phyloP scores from a whole-genome alignment of 2,888 invertebrate species.

The Monochamus alternatus region DNA sequence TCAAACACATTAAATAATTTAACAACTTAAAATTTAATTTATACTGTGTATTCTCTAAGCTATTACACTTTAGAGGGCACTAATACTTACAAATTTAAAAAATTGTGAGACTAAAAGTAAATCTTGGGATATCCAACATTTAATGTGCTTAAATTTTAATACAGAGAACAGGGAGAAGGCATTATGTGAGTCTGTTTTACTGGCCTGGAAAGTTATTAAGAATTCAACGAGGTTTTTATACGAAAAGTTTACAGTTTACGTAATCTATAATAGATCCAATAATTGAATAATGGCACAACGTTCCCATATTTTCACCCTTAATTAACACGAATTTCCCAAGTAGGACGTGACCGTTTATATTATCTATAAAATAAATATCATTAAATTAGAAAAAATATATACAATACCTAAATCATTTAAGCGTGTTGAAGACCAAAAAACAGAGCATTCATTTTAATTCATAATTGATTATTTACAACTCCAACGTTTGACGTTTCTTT shows the following conservation, averaged over 20 bases:
- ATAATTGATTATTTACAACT: no score
- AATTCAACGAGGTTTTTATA: constrained; percentile 21
- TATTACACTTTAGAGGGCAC: no score
- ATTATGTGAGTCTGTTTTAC: constrained; percentile 37
- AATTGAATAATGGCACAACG: not conserved
- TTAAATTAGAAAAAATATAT: no score
- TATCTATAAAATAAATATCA: no score
- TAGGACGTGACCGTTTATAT: no score
- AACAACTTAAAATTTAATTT: not conserved
- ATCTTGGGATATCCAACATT: constrained; percentile 12
- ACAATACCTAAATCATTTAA: no score
- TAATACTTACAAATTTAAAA: not conserved
- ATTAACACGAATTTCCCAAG: no score
- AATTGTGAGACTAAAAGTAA: not conserved
- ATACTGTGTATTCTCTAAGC: not conserved
- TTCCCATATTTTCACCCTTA: not conserved
- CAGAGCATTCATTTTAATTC: no score
- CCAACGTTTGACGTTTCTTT: no score
- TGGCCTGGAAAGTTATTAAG: not conserved
- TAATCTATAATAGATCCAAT: constrained; percentile 31
- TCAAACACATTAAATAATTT: constrained; percentile 32
- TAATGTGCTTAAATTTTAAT: constrained; percentile 27
- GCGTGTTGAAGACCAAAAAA: no score
- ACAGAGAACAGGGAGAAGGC: constrained; percentile 14
- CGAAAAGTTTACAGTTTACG: constrained; percentile 30